phyloP scores from a whole-genome alignment of 2,888 invertebrate species.

The Operophtera brumata region DNA sequence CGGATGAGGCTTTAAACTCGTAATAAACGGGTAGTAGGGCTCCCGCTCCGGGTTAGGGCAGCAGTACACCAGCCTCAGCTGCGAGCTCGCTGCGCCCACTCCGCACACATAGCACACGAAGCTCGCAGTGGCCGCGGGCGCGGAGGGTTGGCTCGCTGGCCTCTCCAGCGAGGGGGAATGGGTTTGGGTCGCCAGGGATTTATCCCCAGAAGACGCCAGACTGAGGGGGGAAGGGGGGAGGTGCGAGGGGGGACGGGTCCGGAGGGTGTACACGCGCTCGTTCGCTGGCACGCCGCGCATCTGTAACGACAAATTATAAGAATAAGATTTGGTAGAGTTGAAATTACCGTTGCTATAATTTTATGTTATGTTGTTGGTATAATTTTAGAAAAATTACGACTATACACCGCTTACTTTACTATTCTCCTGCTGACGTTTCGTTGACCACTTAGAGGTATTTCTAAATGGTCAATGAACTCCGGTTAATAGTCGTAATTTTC shows the following conservation, averaged over 20 bases:
- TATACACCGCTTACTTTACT: too few species aligned
- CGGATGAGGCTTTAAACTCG: constrained; percentile 87
- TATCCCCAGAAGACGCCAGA: constrained; percentile 72
- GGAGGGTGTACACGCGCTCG: constrained; percentile 89
- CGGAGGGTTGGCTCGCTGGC: constrained; percentile 51
- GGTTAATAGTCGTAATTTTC: too few species aligned
- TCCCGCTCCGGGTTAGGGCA: constrained; percentile 91
- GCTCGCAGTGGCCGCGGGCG: constrained; percentile 63
- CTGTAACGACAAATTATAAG: constrained; percentile 51
- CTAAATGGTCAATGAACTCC: too few species aligned
- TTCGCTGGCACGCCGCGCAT: constrained; percentile 86
- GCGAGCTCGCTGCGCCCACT: constrained; percentile 88
- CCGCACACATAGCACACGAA: constrained; percentile 96
- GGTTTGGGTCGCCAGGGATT: constrained; percentile 58
- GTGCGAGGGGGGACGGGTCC: constrained; percentile 86
- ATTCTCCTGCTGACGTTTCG: too few species aligned
- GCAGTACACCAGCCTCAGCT: constrained; percentile 90
- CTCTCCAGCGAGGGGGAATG: constrained; percentile 62
- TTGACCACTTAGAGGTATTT: too few species aligned
- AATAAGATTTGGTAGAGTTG: too few species aligned
- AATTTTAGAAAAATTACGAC: too few species aligned
- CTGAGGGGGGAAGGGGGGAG: constrained; percentile 74
- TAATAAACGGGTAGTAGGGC: constrained; percentile 94
- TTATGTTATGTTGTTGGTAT: too few species aligned
- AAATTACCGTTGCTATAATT: too few species aligned